A percentile compares a stretch with the other conserved stretches of the same genome.
Conservation (phyloP, 1,140 invertebrate species). For the Andricus grossulariae region DNA sequence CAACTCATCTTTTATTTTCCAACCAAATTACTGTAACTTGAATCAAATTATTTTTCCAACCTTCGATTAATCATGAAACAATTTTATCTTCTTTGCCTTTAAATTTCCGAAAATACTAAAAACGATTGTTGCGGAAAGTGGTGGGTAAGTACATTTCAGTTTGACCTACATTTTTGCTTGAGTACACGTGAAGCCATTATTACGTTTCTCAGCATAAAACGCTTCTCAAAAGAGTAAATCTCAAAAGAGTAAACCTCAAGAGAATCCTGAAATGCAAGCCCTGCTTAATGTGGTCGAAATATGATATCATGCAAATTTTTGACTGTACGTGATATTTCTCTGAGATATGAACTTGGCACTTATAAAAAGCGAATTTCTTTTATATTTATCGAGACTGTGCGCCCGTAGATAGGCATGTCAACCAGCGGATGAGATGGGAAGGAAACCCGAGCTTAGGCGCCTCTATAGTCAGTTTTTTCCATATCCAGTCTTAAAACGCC, state of each 20-base stretch:
- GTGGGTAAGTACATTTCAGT: neutral
- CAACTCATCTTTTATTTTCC: too few relatives aligned
- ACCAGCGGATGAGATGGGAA: neutral
- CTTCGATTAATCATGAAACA: too few relatives aligned
- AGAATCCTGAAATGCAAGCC: neutral
- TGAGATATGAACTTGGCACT: neutral
- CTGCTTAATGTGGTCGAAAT: neutral
- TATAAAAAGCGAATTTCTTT: slow-evolving; percentile 1
- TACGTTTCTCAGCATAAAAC: neutral
- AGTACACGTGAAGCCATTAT: neutral
- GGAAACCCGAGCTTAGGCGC: neutral
- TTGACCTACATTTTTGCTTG: neutral
- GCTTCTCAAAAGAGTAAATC: neutral
- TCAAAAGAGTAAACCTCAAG: neutral
- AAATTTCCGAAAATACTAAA: neutral
- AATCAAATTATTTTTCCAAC: too few relatives aligned
- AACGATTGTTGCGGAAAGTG: neutral
- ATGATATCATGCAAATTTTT: neutral
- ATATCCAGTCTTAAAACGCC: neutral
- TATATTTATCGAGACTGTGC: neutral
- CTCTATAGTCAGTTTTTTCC: neutral
- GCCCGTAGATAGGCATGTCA: slow-evolving; percentile 9
- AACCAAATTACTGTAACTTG: too few relatives aligned
- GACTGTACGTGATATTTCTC: neutral
- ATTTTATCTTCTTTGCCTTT: too few relatives aligned